Base-by-base conservation (phyloP, 2,888 invertebrate genomes). In the Caenorhabditis angaria region DNA sequence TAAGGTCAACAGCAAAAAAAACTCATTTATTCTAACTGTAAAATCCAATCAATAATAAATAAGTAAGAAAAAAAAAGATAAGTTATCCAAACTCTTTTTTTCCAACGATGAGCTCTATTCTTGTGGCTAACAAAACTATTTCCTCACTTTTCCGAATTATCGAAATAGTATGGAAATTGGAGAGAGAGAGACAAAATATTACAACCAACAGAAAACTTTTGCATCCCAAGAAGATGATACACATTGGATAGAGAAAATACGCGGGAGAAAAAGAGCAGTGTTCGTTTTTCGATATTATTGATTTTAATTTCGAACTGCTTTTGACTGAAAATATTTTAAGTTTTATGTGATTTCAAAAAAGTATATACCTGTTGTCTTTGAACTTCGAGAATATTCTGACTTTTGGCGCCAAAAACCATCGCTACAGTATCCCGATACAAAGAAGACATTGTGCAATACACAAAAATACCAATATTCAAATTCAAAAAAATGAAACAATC, bases 401-500 rank as follows among this genome's bases (percentile, higher is more conserved):
- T 27, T 55, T n/a, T n/a, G n/a, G n/a, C n/a, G n/a, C n/a, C n/a
- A 6, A 28, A n/a, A 27, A 27, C 18, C n/a, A 18, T 28, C n/a
- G 2, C 14, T 20, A 59, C 59, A 27, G 59, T 28, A n/a, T 50
- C 22, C 22, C 60, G 60, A 51, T 61, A 61, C 1, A 25, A 20
- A 2, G 51, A 61, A 1, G 60, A 61, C 60, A 51, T 61, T 27
- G 41, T 27, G 24, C 60, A 61, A 29, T 61, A 61, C n/a, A 41
- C 27, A 2, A 51, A 32, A 27, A 27, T 22, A 12, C 51, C 60
- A 20, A 25, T 14, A 1, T 28, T 28, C 4, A 51, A 20, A 29
- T 41, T 41, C 20, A 61, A 29, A 41, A 25, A 61, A 1, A 61
- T 47, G 32, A 25, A 61, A 51, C 51, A 50, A 29, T 61, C 60